phyloP scores from a whole-genome alignment of 2,888 invertebrate species.

The Palloptera scutellata region DNA sequence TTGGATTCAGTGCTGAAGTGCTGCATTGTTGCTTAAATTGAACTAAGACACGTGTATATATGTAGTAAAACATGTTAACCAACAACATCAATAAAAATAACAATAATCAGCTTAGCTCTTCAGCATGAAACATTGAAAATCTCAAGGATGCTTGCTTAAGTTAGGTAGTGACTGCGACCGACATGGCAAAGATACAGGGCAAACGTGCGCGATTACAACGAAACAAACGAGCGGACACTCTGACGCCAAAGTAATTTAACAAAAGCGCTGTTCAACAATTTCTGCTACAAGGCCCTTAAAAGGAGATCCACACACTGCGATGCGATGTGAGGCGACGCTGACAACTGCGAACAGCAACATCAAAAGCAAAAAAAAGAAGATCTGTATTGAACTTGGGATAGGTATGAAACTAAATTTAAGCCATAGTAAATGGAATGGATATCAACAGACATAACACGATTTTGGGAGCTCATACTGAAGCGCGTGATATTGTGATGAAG shows the following conservation, averaged over 20 bases:
- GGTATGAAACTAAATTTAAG: no score
- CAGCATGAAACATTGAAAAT: constrained; percentile 38
- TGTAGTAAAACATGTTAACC: not conserved
- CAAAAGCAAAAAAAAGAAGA: no score
- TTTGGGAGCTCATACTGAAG: no score
- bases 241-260: constrained; percentile 24
- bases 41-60: not conserved
- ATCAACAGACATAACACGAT: no score
- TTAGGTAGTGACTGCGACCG: constrained; percentile 3
- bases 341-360: no score
- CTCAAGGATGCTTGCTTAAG: constrained; percentile 40
- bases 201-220: constrained; percentile 3
- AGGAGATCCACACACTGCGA: not conserved
- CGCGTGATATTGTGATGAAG: no score
- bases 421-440: no score
- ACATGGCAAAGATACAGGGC: constrained; percentile 16
- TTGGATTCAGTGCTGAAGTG: no score
- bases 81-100: not conserved
- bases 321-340: no score
- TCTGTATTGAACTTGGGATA: no score
- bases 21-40: not conserved
- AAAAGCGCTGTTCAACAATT: constrained; percentile 11
- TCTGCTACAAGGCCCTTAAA: constrained; percentile 9
- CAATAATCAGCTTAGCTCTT: constrained; percentile 9
- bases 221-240: constrained; percentile 17